Evolutionary conservation across 2,888 invertebrate species (phyloP).

Genomic region (Hemaris fuciformis): DNA sequence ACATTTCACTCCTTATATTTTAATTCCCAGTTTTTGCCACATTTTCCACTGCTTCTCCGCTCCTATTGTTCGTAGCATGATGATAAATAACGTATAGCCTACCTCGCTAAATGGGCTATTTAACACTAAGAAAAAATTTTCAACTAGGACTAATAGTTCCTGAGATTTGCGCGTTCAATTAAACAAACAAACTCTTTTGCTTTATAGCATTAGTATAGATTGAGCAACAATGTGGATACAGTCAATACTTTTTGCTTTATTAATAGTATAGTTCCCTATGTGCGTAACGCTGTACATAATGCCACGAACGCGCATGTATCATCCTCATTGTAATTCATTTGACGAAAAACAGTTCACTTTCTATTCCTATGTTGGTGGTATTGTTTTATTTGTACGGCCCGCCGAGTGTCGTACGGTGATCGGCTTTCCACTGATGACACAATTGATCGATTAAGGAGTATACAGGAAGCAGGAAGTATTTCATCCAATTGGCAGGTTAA

Average conservation of each 20-base stretch:
- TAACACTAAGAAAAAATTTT: too few species aligned
- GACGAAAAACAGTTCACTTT: conserved; percentile 13
- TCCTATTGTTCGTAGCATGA: too few species aligned
- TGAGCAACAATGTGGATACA: neutral
- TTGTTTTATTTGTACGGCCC: neutral
- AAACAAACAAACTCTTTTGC: too few species aligned
- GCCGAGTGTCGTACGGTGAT: neutral
- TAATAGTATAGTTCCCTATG: neutral
- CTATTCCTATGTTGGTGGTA: conserved; percentile 8
- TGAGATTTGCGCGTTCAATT: too few species aligned
- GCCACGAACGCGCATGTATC: neutral
- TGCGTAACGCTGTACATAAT: neutral
- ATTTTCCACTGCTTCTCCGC: too few species aligned
- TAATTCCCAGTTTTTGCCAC: too few species aligned
- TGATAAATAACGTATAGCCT: too few species aligned
- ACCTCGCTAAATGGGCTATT: too few species aligned
- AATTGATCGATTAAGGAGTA: neutral
- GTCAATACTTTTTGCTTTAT: neutral
- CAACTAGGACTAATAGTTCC: too few species aligned
- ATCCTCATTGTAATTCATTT: conserved; percentile 14
- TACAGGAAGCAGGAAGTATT: neutral
- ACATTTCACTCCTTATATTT: too few species aligned
- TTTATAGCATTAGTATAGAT: too few species aligned
- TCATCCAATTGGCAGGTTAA: too few species aligned
- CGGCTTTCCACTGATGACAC: conserved; percentile 5